Base-by-base conservation (phyloP, 2,888 invertebrate species). In the Euproctis similis region DNA sequence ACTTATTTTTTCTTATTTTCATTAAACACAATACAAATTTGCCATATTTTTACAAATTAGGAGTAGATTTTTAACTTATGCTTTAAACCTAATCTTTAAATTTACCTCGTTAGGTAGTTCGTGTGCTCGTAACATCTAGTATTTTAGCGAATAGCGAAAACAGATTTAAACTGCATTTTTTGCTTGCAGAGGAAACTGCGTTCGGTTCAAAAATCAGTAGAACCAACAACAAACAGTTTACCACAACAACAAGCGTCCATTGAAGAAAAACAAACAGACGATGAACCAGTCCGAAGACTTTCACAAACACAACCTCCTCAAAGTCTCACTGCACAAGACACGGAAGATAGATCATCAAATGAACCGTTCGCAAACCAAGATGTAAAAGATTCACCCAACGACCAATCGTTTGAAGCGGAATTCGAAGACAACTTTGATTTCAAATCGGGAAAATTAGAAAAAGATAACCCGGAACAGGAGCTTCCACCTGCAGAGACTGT, bases 171-270 rank as follows among this genome's bases (percentile, higher is more conserved):
- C 17, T 17, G n/a, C 8, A 17, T 14, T 18, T 21, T 21, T 4
- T 21, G 10, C 10, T 69, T 39, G 14, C 72, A 89, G 89, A 86
- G 92, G 46, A 92, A 91, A 64, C 82, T 91, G 24, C 87, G 92
- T 26, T 81, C 87, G 8, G 89, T 90, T 8, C 88, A 88, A 46
- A 77, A 85, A 36, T 87, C 87, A 1, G 72, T 71, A 1, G 85
- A 78, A 36, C 87, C 87, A 4, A n/a, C n/a, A n/a, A n/a, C n/a
- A n/a, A 85, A 78, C 36, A 61, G 73, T 12, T 45, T 74, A 12
- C 48, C 65, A 8, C 68, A 71, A 11, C 70, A 69, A 27, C 70
- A 69, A 21, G 56, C 59, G 1, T 76, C 80, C 0, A 36, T 75
- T 8, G 85, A 85, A 24, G 84, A 85, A 8, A 78, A 68, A 43